Evolutionary conservation across 2,888 invertebrate genomes (phyloP), one percentile per base, ranked within the genome.

Genomic region (Malacosoma neustria): DNA sequence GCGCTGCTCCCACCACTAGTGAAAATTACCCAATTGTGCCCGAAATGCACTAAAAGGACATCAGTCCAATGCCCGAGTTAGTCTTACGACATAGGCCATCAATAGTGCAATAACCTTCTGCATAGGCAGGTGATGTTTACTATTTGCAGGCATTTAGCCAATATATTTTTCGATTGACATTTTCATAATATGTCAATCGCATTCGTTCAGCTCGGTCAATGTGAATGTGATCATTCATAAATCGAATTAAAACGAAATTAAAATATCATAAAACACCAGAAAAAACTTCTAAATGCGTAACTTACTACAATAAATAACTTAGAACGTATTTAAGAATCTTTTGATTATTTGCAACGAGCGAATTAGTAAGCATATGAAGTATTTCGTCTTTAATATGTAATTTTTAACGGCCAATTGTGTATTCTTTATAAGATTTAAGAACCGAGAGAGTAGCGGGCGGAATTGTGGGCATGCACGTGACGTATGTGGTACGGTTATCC

Each of bases 401-500:
- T 22, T 22, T 22, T 22, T 22, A 22, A 22, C 22, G 5, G 22
- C 9, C 9, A 5, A 7, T 67, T 70, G 59, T 51, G 59, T 68
- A 79, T 74, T 70, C 71, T 39, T 42, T 36, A 51, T 69, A 64
- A 57, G 63, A 56, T 58, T 53, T 57, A 60, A 76, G 70, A 71
- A 68, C 58, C 48, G 53, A 54, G 46, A 54, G 48, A 54, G 46
- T 43, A 22, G 57, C 54, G 52, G 46, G 45, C 63, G 49, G 54
- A 58, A 60, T 61, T 52, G 69, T 67, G 65, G 61, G 65, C 65
- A 61, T 64, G 69, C 64, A 70, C 63, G 71, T 76, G 76, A 77
- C 76, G 74, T 76, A 69, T 70, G 63, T 72, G 71, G 72, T 80
- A 84, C 84, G 79, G 84, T 84, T 85, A 85, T 85, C 84, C 85